Evolutionary conservation across 2,113 vertebrate species (phyloP).

Genomic region (Chiloscyllium plagiosum): DNA sequence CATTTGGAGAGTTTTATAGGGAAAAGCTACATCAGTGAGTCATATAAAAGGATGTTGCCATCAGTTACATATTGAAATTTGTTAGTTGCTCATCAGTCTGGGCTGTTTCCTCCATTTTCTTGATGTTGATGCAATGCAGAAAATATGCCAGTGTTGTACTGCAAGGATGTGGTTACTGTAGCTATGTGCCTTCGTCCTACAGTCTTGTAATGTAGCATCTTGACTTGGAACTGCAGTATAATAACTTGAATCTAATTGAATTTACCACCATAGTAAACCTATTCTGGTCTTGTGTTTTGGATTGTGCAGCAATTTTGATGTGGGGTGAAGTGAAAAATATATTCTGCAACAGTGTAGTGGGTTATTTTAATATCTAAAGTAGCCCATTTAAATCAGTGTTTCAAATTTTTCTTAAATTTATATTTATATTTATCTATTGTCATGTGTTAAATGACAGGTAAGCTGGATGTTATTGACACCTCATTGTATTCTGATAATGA

Average conservation of each 20-base stretch:
- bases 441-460: not conserved
- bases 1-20: not conserved
- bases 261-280: not conserved
- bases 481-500: not conserved
- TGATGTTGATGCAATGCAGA: not conserved
- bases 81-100: not conserved
- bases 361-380: not conserved
- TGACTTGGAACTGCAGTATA: not conserved
- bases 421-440: not conserved
- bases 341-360: not conserved
- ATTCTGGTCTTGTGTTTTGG: not conserved
- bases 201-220: not conserved
- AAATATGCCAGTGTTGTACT: not conserved
- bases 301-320: not conserved
- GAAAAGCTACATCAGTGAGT: not conserved
- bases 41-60: not conserved
- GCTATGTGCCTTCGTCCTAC: not conserved
- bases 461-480: not conserved
- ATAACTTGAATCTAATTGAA: too few species aligned
- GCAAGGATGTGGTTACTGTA: conserved; percentile 32
- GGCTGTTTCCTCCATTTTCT: conserved; percentile 2
- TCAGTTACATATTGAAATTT: not conserved
- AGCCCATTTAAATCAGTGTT: not conserved
- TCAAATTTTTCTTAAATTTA: not conserved
- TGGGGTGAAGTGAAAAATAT: not conserved